Percentiles rank a stretch among this genome's conserved stretches.
Evolutionary conservation across 2,113 vertebrate species (phyloP).

Genomic region (Macrotis lagotis): DNA sequence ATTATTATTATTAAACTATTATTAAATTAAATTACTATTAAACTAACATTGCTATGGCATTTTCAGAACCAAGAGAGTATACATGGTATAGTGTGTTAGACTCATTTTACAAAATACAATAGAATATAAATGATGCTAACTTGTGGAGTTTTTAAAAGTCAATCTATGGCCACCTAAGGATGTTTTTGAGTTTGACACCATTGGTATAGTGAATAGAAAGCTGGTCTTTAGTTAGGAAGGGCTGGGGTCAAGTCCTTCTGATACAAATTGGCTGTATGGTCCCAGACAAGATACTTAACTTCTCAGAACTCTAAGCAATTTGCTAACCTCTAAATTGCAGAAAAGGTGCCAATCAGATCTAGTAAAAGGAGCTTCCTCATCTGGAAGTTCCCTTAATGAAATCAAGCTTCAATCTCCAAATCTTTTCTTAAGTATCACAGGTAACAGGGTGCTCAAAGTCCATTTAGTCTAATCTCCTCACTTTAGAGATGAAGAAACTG

Average conservation of each 20-base stretch:
- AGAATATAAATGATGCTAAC: neutral
- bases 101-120: neutral
- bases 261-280: neutral
- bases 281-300: neutral
- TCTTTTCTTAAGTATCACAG: neutral
- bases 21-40: no score
- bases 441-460: neutral
- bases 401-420: neutral
- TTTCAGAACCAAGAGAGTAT: neutral
- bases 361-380: neutral
- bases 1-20: no score
- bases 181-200: neutral
- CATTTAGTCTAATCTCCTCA: neutral
- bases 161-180: neutral
- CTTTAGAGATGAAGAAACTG: neutral
- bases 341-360: neutral
- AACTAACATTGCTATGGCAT: neutral
- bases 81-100: neutral
- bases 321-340: neutral
- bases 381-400: neutral
- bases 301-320: neutral
- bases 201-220: neutral
- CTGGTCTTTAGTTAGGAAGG: neutral
- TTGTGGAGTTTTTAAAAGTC: neutral
- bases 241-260: neutral